These are phyloP conservation scores for Bostrychus sinensis DNA, from an alignment of 2,113 vertebrate species.

Conservation along the genomic window DNA sequence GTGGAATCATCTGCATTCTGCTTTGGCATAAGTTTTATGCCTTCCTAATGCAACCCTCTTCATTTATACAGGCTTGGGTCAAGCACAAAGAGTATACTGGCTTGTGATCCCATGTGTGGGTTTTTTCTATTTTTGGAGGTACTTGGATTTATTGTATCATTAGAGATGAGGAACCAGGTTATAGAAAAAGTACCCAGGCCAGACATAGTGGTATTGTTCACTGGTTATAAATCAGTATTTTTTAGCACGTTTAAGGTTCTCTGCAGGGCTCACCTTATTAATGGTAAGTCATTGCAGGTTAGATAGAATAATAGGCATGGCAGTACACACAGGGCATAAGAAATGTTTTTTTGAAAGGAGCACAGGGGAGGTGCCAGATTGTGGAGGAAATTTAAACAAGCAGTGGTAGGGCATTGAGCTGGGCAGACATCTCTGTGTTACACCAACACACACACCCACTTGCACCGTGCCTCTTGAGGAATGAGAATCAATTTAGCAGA, in stretches of 20 bases:
- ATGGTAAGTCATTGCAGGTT: constrained; percentile 20
- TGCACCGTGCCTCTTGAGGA: constrained; percentile 9
- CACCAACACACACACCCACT: constrained; percentile 10
- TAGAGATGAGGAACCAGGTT: neutral
- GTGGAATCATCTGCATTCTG: too few relatives aligned
- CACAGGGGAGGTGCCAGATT: constrained; percentile 5
- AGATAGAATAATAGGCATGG: constrained; percentile 4
- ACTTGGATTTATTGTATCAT: neutral
- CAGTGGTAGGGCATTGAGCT: constrained; percentile 34
- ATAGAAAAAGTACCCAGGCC: neutral
- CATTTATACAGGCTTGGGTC: too few relatives aligned
- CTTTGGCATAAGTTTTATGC: too few relatives aligned
- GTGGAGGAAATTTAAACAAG: constrained; percentile 42
- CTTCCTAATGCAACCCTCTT: too few relatives aligned
- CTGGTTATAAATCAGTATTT: neutral
- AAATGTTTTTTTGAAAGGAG: constrained; percentile 15
- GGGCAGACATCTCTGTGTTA: constrained; percentile 25
- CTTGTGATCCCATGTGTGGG: too few relatives aligned
- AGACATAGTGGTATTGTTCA: neutral
- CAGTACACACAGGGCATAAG: constrained; percentile 8
- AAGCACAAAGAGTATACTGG: too few relatives aligned
- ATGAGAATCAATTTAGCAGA: constrained; percentile 56
- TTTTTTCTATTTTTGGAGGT: neutral
- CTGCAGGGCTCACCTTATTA: constrained; percentile 19
- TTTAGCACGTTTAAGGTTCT: neutral